A percentile compares a stretch with the other conserved stretches of the same genome.
Evolutionary conservation across 2,113 vertebrate species (phyloP).

Genomic region (Raja brachyura): DNA sequence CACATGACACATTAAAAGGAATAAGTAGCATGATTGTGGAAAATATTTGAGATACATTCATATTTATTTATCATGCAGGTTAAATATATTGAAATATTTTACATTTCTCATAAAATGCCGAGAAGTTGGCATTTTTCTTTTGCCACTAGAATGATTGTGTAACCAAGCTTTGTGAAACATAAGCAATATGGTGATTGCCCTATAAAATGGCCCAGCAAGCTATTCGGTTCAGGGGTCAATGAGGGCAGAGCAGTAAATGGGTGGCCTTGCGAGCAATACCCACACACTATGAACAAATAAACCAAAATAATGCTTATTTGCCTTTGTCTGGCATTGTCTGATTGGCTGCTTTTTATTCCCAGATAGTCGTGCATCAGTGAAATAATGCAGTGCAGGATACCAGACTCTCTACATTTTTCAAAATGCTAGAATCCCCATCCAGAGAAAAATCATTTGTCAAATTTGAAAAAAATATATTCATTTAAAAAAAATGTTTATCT

Average conservation of each 20-base stretch:
- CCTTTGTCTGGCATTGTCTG: conserved; percentile 20
- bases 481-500: neutral
- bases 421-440: neutral
- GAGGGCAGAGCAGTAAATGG: no score
- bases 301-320: neutral
- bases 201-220: no score
- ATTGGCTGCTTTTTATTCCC: neutral
- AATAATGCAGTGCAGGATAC: neutral
- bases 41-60: neutral
- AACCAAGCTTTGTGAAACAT: neutral
- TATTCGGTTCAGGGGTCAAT: no score
- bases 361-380: neutral
- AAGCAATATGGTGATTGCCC: neutral
- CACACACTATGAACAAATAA: no score
- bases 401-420: neutral
- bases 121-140: no score
- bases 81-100: neutral
- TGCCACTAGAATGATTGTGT: no score
- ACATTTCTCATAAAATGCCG: neutral
- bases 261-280: no score
- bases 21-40: neutral
- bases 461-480: neutral
- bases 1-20: neutral
- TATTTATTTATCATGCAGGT: neutral
- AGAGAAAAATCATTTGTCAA: neutral